Percentiles rank a stretch among this genome's conserved stretches.
phyloP scores from a whole-genome alignment of 2,797 vertebrate genomes.

The Simalia tracyae region DNA sequence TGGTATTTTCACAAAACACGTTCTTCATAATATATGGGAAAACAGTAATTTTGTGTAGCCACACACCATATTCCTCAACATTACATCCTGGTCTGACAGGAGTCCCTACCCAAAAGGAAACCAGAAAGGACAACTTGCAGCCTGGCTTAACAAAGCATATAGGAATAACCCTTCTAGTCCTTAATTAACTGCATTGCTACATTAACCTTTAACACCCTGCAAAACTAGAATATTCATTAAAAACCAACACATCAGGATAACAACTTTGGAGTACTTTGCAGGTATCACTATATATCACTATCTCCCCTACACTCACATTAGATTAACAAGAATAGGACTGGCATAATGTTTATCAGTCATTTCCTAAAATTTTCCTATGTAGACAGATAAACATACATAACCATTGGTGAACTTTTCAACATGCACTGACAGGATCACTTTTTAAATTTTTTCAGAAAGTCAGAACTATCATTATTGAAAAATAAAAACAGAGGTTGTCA shows the following conservation, averaged over 20 bases:
- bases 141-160: neutral
- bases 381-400: neutral
- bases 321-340: neutral
- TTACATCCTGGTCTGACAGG: neutral
- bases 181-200: neutral
- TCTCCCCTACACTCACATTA: neutral
- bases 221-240: neutral
- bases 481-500: neutral
- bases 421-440: neutral
- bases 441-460: neutral
- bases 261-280: neutral
- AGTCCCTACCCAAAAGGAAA: neutral
- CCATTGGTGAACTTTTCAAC: neutral
- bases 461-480: neutral
- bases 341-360: neutral
- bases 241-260: neutral
- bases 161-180: neutral
- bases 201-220: neutral
- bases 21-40: neutral
- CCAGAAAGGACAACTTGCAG: neutral
- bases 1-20: neutral
- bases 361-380: neutral
- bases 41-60: neutral
- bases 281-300: neutral
- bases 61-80: neutral